Conservation (phyloP, 2,888 invertebrate genomes). For the Catocala nupta region DNA sequence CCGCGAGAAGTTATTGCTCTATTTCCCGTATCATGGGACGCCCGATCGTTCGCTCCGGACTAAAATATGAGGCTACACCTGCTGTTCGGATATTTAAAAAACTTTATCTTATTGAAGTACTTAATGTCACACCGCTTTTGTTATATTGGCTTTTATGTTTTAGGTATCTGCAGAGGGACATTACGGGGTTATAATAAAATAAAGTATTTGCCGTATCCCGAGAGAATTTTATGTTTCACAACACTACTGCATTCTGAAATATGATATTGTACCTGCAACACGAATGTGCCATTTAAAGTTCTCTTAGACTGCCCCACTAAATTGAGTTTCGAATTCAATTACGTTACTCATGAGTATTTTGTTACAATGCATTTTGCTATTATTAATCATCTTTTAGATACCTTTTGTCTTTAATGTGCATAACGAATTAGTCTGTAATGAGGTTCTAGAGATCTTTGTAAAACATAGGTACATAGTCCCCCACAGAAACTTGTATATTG, state of each 20-base stretch:
- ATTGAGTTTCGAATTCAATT: constrained; percentile 20
- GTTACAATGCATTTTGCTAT: background rate
- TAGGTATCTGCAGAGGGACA: too few relatives aligned
- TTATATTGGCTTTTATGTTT: too few relatives aligned
- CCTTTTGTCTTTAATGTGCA: too few relatives aligned
- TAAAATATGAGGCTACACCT: constrained; percentile 8
- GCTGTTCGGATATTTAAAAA: constrained; percentile 5
- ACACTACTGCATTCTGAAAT: constrained; percentile 31
- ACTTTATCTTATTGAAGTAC: constrained; percentile 18
- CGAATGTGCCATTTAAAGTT: constrained; percentile 40
- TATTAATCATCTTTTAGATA: too few relatives aligned
- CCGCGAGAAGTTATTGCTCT: background rate
- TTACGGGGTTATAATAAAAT: constrained; percentile 12
- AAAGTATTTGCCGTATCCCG: constrained; percentile 24
- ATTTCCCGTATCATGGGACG: constrained; percentile 2
- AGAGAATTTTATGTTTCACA: constrained; percentile 20
- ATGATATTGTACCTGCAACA: constrained; percentile 31
- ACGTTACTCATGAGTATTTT: background rate
- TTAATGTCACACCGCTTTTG: constrained; percentile 3
- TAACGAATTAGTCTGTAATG: too few relatives aligned
- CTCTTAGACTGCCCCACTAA: constrained; percentile 15
- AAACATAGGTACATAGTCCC: too few relatives aligned
- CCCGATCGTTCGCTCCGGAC: background rate
- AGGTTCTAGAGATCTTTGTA: too few relatives aligned
- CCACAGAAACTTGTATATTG: too few relatives aligned